These are phyloP conservation scores for Catostomus latipinnis DNA, from an alignment of 2,797 vertebrate genomes.

Conservation along the genomic window DNA sequence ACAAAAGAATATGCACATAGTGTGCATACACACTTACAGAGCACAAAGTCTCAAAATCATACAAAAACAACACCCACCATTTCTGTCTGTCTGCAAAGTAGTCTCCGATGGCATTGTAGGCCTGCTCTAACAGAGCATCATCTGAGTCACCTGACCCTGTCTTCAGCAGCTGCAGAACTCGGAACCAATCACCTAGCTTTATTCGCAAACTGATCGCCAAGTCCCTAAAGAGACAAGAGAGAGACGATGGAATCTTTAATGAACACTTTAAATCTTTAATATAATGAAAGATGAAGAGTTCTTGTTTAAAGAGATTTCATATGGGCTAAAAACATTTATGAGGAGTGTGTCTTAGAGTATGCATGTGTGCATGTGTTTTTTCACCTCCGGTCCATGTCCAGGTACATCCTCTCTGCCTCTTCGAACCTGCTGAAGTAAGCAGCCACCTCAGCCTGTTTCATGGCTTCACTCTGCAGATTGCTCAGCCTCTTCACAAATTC, in stretches of 20 bases:
- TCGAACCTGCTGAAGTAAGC: slow-evolving; percentile 96
- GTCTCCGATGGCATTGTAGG: slow-evolving; percentile 93
- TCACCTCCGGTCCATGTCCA: slow-evolving; percentile 96
- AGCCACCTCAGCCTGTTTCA: slow-evolving; percentile 95
- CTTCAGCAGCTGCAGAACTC: slow-evolving; percentile 90
- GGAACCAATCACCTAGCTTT: slow-evolving; percentile 96
- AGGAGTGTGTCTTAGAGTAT: background rate
- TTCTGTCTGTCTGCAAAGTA: slow-evolving; percentile 98
- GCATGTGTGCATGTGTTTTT: background rate
- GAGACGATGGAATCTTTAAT: no score
- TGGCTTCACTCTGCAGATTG: slow-evolving; percentile 90
- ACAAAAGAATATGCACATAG: no score
- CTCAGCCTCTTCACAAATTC: slow-evolving; percentile 91
- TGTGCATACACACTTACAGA: background rate
- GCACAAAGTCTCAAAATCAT: background rate
- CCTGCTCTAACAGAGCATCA: slow-evolving; percentile 89
- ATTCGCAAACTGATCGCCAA: slow-evolving; percentile 92
- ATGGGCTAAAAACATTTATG: background rate
- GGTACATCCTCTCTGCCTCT: slow-evolving; percentile 95
- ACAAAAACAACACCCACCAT: slow-evolving; percentile 77
- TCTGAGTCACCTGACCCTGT: slow-evolving; percentile 89
- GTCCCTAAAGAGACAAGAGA: slow-evolving; percentile 76
- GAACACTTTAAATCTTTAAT: background rate
- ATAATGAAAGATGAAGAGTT: background rate
- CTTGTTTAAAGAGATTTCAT: background rate